A percentile compares a stretch with the other conserved stretches of the same genome.
phyloP scores from a whole-genome alignment of 2,888 invertebrate genomes.

The Folsomia manolachei region DNA sequence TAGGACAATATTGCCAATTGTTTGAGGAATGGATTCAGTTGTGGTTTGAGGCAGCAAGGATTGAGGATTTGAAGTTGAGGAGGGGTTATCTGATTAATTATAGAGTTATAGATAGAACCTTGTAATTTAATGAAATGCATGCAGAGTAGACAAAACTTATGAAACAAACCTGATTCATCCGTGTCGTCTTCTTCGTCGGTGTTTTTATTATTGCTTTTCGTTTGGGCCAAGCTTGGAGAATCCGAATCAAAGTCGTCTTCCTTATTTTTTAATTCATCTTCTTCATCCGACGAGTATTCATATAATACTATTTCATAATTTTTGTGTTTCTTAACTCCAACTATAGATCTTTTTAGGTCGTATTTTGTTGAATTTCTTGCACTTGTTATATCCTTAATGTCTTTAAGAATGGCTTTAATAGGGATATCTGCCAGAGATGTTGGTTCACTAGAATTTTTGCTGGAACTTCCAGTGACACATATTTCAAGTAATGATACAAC shows the following conservation, averaged over 20 bases:
- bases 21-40: too few species aligned
- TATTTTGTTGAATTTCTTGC: not conserved
- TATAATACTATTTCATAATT: slow-evolving; percentile 45
- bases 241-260: slow-evolving; percentile 12
- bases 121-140: too few species aligned
- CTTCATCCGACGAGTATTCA: slow-evolving; percentile 27
- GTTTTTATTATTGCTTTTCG: too few species aligned
- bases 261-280: not conserved
- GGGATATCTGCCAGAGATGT: not conserved
- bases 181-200: too few species aligned
- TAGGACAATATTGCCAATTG: too few species aligned
- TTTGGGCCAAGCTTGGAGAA: not conserved
- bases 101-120: too few species aligned
- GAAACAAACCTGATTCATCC: too few species aligned
- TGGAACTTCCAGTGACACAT: not conserved
- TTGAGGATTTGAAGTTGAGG: too few species aligned
- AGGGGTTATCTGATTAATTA: too few species aligned
- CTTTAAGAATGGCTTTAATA: slow-evolving; percentile 1
- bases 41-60: too few species aligned
- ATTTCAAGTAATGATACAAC: not conserved
- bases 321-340: slow-evolving; percentile 44
- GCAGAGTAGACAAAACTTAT: too few species aligned
- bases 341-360: slow-evolving; percentile 25
- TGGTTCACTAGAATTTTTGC: not conserved
- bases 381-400: not conserved